A percentile compares a stretch with the other conserved stretches of the same genome.
Evolutionary conservation across 2,888 invertebrate species (phyloP).

Genomic region (Scaptomyza cyrtandrae): DNA sequence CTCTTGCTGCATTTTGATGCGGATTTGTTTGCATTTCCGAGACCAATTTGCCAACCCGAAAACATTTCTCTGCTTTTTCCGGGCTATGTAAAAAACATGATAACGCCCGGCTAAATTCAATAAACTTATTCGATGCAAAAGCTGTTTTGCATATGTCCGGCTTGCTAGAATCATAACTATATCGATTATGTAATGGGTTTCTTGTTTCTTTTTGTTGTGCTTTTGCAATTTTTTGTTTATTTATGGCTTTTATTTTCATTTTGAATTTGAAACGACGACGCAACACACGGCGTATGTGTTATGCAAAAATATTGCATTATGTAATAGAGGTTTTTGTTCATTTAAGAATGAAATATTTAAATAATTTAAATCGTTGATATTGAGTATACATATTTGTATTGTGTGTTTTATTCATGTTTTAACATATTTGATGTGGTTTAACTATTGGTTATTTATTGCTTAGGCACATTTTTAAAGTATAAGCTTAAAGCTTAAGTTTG

Average conservation of each 20-base stretch:
- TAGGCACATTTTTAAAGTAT: no score
- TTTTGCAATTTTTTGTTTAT: constrained; percentile 23
- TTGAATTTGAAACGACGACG: constrained; percentile 1
- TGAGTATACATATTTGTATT: neutral
- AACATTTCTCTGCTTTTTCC: no score
- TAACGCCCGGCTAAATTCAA: constrained; percentile 45
- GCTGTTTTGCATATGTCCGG: constrained; percentile 53
- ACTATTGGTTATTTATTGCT: neutral
- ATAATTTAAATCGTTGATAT: no score
- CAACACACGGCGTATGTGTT: constrained; percentile 36
- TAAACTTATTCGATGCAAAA: constrained; percentile 58
- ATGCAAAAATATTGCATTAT: constrained; percentile 1
- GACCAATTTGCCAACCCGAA: constrained; percentile 21
- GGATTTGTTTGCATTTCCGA: constrained; percentile 31
- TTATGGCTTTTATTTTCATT: constrained; percentile 38
- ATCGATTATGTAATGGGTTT: constrained; percentile 39
- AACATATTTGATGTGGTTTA: neutral
- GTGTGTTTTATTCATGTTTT: neutral
- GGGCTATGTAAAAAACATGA: constrained; percentile 21
- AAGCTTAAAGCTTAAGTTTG: neutral
- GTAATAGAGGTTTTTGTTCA: no score
- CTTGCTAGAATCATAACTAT: constrained; percentile 32
- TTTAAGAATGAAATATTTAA: no score
- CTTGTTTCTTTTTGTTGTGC: constrained; percentile 7
- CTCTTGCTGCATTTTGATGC: constrained; percentile 10